Base-by-base conservation (phyloP, 2,113 vertebrate species). In the Nanorana parkeri region DNA sequence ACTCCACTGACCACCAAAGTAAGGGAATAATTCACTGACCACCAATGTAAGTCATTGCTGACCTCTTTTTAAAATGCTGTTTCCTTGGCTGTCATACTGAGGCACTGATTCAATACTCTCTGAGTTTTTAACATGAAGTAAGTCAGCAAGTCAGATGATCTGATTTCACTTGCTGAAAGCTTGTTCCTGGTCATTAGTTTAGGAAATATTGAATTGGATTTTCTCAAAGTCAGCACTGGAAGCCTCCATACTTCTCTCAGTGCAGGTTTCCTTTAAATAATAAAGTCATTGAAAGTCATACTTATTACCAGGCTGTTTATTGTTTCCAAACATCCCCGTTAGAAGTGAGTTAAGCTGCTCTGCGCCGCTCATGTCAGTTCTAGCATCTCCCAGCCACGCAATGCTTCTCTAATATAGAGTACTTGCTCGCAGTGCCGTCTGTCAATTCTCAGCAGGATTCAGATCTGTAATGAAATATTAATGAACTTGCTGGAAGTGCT, bases 381-480 rank as follows among this genome's bases (percentile, higher is more conserved):
- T 4, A 17, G 2, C 41, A 52, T 69, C 21, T 61, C 29, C 17
- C n/a, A 54, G 56, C 20, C 36, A 17, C 11, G 36, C 58, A 68
- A 26, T 13, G 52, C 67, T 47, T 16, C 76, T 32, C 63, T 78
- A 67, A 23, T 56, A 78, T 28, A 58, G 55, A 74, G 54, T n/a
- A 32, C 19, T 36, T 58, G 51, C 20, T 21, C 5, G 17, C 13
- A 66, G 76, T 66, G 32, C 76, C 41, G 47, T 16, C 61, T 66
- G 63, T 64, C 76, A 78, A 23, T 55, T 68, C 51, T 41, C 64
- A 67, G 77, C 61, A 68, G 29, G 41, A 64, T 68, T 68, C 51
- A 36, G 51, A 68, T 51, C 64, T 36, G 51, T 55, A 68, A 78
- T 78, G 26, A 78, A 78, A 68, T 67, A 78, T 78, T 68, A 78